A percentile compares a stretch with the other conserved stretches of the same genome.
Evolutionary conservation across 2,113 vertebrate genomes (phyloP).

Genomic region (Gallinago jamesoni): DNA sequence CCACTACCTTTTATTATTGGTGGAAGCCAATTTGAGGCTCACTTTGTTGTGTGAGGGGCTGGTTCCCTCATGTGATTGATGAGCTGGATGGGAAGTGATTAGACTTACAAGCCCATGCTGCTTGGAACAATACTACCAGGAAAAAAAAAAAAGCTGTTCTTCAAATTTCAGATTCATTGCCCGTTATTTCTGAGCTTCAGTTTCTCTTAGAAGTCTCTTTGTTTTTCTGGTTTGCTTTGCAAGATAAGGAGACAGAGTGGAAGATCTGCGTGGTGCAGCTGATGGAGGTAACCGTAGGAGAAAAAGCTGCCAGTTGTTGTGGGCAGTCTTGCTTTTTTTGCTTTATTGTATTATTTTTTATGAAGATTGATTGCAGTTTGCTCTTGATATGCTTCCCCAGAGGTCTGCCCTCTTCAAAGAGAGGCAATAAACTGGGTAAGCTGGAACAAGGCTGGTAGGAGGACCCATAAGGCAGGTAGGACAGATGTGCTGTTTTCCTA

Average conservation of each 20-base stretch:
- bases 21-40: constrained; percentile 18
- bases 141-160: background rate
- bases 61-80: constrained; percentile 43
- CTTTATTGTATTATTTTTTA: background rate
- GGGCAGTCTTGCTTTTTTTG: background rate
- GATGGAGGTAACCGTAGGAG: rapidly evolving
- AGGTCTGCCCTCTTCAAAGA: background rate
- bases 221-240: background rate
- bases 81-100: constrained; percentile 59
- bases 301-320: background rate
- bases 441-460: background rate
- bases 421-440: background rate
- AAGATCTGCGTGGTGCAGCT: rapidly evolving
- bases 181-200: background rate
- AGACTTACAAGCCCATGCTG: constrained; percentile 27
- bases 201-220: background rate
- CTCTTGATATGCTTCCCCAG: background rate
- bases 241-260: background rate
- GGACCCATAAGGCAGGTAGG: background rate
- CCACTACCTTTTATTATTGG: constrained; percentile 28
- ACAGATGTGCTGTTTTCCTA: rapidly evolving
- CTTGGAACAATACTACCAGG: constrained; percentile 51
- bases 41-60: background rate
- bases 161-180: constrained; percentile 39
- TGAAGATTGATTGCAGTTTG: background rate